Evolutionary conservation across 35 echinoderm and acorn worm genomes (phyloP), one percentile per base, ranked within the genome.

Genomic region (Patiria miniata): DNA sequence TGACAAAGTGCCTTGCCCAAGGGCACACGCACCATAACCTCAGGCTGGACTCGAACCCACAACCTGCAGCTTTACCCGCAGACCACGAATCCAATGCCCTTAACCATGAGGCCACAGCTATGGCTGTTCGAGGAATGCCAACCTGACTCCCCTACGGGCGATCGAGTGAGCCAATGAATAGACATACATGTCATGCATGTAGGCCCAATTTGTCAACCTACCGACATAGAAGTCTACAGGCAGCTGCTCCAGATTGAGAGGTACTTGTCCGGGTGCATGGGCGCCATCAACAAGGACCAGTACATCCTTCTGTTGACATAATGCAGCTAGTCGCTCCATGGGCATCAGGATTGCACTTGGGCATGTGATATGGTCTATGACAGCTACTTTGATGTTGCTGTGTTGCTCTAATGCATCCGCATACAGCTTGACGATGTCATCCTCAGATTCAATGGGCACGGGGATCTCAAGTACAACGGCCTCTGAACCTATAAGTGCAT

Each of bases 251-350:
- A 93, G 15, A 26, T 76, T 38, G 19, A 95, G 69, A 19, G 56
- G 19, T 3, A 95, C 22, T 7, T 97, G 95, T 65, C 95, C 95
- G n/a, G 95, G 84, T 30, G 84, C 79, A 58, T 97, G 95, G 2
- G 95, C 95, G 33, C 95, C 95, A 82, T 97, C 95, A 38, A 97
- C 65, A n/a, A 91, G n/a, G 0, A 79, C 84, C 37, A 93, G 23
- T 16, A 93, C 91, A 2, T 78, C 91, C n/a, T 86, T 26, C 39
- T 76, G 44, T 54, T 88, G 95, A 73, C 95, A 97, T 23, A 93
- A 14, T 69, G 68, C 83, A 51, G 90, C 90, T 53, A 97, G 39
- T 53, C 84, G 51, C 34, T 91, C 69, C 12, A 97, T 53, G 6
- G 95, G 95, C 77, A 97, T 79, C 7, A 93, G 39, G 15, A 97